Evolutionary conservation across 2,113 vertebrate genomes (phyloP), one percentile per base, ranked within the genome.

Genomic region (Bostrychus sinensis): DNA sequence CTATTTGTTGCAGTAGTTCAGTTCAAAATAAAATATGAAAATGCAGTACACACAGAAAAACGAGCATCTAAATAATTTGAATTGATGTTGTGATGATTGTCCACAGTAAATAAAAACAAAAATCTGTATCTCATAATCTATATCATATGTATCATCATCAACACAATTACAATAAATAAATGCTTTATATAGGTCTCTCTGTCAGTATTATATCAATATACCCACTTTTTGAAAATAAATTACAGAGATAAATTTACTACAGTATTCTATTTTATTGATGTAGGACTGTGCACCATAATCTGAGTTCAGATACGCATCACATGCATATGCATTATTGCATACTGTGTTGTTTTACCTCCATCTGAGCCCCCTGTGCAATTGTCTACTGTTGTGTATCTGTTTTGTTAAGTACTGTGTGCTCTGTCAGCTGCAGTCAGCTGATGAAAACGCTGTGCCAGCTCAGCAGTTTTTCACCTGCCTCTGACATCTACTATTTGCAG

Each of bases 361-460:
- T 45, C 10, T 76, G 11, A 13, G 25, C 65, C 41, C n/a, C 55
- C 61, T 67, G 56, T 65, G 34, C 56, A 56, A 75, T 50, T 70
- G 34, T 32, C 17, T 61, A 70, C 55, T 16, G 41, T 34, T 62
- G 41, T 75, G 58, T 78, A 59, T 81, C 51, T 70, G 53, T 61
- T 67, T 58, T 22, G 39, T 26, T 20, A 22, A 57, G 64, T 63
- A 62, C 70, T 77, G 70, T 65, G 57, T 83, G 72, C 70, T 72
- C 70, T 72, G 85, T 80, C 85, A 84, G 78, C 81, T 82, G 74
- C 71, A 81, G 80, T 86, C 88, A 88, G 81, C 89, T 90, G 89
- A 88, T 84, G 71, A 71, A 84, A 70, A 82, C 26, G 57, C 70
- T 65, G 50, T 54, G 73, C 82, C 77, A 81, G 76, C 81, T 90